These are phyloP conservation scores for Deroplatys truncata DNA, from an alignment of 2,888 invertebrate species.

Conservation along the genomic window DNA sequence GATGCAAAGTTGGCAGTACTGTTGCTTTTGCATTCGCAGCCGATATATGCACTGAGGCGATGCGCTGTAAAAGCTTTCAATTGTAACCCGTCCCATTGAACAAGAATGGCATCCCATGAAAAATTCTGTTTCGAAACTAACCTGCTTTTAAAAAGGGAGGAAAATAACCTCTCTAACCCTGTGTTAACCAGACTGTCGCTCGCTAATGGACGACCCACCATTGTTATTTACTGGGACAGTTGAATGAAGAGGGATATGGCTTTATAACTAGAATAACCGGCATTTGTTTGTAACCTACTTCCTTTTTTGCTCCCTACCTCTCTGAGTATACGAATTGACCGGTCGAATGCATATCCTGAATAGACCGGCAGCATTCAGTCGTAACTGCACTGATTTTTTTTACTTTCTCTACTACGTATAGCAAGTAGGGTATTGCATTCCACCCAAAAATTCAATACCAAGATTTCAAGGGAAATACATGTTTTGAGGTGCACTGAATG, in stretches of 20 bases:
- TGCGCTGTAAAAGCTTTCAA: neutral
- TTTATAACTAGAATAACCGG: neutral
- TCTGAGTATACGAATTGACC: too few relatives aligned
- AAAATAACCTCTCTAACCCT: neutral
- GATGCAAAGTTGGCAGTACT: neutral
- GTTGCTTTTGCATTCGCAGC: too few relatives aligned
- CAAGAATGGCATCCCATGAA: neutral
- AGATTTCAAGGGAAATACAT: too few relatives aligned
- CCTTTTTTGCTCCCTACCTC: neutral
- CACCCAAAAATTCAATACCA: too few relatives aligned
- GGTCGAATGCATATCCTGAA: too few relatives aligned
- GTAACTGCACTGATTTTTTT: too few relatives aligned
- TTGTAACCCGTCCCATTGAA: neutral
- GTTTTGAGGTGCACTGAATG: too few relatives aligned
- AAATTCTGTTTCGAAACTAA: neutral
- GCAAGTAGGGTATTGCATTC: too few relatives aligned
- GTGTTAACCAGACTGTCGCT: neutral
- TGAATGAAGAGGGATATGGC: neutral
- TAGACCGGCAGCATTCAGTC: too few relatives aligned
- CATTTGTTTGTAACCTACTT: neutral
- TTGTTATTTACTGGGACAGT: neutral
- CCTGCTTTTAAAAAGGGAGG: neutral
- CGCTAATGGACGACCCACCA: neutral
- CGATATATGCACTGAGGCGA: too few relatives aligned
- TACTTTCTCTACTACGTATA: too few relatives aligned